Evolutionary conservation across 2,888 invertebrate genomes (phyloP).

Genomic region (Orchesellides sinensis): DNA sequence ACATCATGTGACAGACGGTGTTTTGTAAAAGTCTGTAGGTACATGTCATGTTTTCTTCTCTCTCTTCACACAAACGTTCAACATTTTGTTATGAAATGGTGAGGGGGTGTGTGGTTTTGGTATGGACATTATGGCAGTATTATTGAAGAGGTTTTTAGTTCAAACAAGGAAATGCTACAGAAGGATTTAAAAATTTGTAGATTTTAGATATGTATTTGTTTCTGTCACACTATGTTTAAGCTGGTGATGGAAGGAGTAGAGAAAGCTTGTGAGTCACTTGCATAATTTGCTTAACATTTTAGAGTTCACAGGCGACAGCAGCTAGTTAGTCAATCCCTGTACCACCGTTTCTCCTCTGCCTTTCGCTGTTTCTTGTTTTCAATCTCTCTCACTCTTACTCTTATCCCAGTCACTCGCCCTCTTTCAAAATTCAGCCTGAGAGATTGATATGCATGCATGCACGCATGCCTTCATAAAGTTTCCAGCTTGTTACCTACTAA

Average conservation of each 20-base stretch:
- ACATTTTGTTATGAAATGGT: no score
- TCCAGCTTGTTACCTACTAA: constrained; percentile 41
- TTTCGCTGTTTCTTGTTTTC: background rate
- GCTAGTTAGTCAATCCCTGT: no score
- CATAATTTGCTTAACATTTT: constrained; percentile 41
- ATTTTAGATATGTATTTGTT: background rate
- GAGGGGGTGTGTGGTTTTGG: no score
- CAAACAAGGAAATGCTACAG: background rate
- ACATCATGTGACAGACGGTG: no score
- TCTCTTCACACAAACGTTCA: no score
- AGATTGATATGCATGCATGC: constrained; percentile 11
- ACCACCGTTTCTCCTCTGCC: no score
- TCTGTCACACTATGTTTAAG: constrained; percentile 32
- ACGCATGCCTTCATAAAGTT: constrained; percentile 33
- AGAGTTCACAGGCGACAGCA: background rate
- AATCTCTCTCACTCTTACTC: background rate
- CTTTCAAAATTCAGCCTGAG: constrained; percentile 28
- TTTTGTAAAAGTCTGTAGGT: no score
- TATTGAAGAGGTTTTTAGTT: no score
- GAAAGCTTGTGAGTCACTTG: constrained; percentile 25
- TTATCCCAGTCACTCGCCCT: constrained; percentile 30
- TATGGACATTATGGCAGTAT: background rate
- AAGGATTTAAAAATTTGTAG: background rate
- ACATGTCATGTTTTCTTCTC: no score
- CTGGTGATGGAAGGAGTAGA: background rate